A percentile compares a stretch with the other conserved stretches of the same genome.
Evolutionary conservation across 2,797 vertebrate species (phyloP).

Genomic region (Ptychadena robeensis): DNA sequence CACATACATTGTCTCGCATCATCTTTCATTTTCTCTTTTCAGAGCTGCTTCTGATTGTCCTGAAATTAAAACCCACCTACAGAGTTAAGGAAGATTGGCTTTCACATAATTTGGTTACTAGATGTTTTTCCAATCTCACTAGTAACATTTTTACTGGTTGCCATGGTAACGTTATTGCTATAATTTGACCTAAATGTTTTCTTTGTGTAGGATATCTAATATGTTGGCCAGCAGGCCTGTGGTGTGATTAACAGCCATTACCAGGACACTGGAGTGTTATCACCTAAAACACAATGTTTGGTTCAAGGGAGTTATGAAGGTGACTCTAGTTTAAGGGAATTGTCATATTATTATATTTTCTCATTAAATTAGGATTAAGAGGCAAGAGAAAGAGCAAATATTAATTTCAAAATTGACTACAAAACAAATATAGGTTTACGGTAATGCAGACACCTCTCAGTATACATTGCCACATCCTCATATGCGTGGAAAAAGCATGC

Average conservation of each 20-base stretch:
- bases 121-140: slow-evolving; percentile 53
- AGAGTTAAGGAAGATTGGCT: slow-evolving; percentile 64
- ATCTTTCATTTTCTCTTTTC: slow-evolving; percentile 53
- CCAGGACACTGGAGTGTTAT: slow-evolving; percentile 56
- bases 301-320: background rate
- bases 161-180: slow-evolving; percentile 61
- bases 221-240: slow-evolving; percentile 63
- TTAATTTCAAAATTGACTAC: background rate
- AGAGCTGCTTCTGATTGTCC: slow-evolving; percentile 64
- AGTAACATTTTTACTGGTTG: slow-evolving; percentile 65
- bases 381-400: background rate
- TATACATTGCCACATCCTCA: too few species aligned
- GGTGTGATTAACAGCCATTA: slow-evolving; percentile 51
- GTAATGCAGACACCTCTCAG: too few species aligned
- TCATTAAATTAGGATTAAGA: background rate
- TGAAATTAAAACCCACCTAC: slow-evolving; percentile 67
- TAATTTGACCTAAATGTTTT: slow-evolving; percentile 60
- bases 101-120: slow-evolving; percentile 66
- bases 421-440: background rate
- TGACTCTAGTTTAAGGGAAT: background rate
- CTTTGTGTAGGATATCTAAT: slow-evolving; percentile 63
- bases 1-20: slow-evolving; percentile 61
- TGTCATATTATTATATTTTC: background rate
- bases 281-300: slow-evolving; percentile 43
- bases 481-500: too few species aligned